Base-by-base conservation (phyloP, 2,888 invertebrate genomes). In the Ennomos fuscantarius region DNA sequence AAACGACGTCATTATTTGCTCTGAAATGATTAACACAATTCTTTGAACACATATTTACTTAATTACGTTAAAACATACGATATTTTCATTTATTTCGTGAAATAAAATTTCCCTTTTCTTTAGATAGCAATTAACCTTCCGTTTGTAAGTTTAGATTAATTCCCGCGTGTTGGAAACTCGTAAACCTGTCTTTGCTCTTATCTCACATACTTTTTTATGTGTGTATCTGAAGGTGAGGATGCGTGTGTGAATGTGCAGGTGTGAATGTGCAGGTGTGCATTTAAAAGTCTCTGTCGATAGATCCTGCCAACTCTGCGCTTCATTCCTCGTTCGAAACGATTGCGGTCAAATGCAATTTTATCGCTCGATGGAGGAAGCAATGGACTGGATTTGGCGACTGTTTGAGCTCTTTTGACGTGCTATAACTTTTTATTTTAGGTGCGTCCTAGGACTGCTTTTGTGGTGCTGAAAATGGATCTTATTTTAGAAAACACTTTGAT, bases 281-380 rank as follows among this genome's bases (percentile, higher is more conserved):
- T 24, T 24, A 24, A 24, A 24, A 24, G 24, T 24, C 24, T 24
- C 6, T 24, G 13, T 41, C 24, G n/a, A 24, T 37, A 10, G 48
- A 33, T 40, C 8, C 15, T 41, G 40, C 40, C 8, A 34, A 40
- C 40, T 6, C 24, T 6, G 36, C 41, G 35, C 15, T 35, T 13
- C 33, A 24, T 32, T 12, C 41, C 10, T 8, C 11, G 33, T 34
- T 34, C 12, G 10, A 24, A 24, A 31, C n/a, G 12, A 24, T 24
- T 24, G 31, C 31, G 50, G 50, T 50, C 35, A 31, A 37, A 43
- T 43, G 43, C 43, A 32, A 43, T 51, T 43, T 51, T 43, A 51
- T 43, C 43, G n/a, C 37, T 33, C 13, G 43, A 33, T 13, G 43
- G 36, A 43, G 51, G 10, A 45, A 43, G 24, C 36, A 43, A 51